Base-by-base conservation (phyloP, 2,797 vertebrate species). In the Serranus cabrilla region DNA sequence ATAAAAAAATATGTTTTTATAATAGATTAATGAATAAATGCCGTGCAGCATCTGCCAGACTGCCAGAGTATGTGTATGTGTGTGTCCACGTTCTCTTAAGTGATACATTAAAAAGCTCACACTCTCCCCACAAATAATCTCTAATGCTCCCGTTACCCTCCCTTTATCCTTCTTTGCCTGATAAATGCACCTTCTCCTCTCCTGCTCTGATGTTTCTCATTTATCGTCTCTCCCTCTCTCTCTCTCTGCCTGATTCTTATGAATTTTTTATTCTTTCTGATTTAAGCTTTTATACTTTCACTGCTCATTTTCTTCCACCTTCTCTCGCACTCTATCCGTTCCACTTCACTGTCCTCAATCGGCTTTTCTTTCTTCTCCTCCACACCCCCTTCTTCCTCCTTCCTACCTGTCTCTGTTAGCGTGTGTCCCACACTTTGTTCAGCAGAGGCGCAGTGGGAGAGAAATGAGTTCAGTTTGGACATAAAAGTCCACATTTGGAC, bases 241-340 rank as follows among this genome's bases (percentile, higher is more conserved):
- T 21, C 47, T 65, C 64, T 65, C 75, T 34, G 50, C 51, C 52
- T 14, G 59, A 83, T 75, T 87, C 69, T 52, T 71, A 86, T 90
- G 76, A 83, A 86, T 88, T 81, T 87, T 88, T 84, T 50, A 90
- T 87, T 76, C 61, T 74, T 88, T 74, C 1, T 88, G 69, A 82
- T 88, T 89, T 85, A 82, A 86, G 83, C 80, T 72, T 78, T 90
- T 83, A 77, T 79, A 80, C 58, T 76, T 79, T 81, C 65, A 18
- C 46, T 49, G 21, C 77, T 78, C 77, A 70, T 82, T 86, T 88
- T 71, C 76, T 58, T 57, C 65, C 2, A 13, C 75, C 57, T 55
- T 71, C 65, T 51, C 72, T 83, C 71, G 18, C 47, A 45, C 50
- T 63, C 83, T 49, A 78, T 78, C 75, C 11, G 67, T 91, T 90